Percentiles rank a stretch among this genome's conserved stretches.
Evolutionary conservation across 2,113 vertebrate species (phyloP).

Genomic region (Sceloporus undulatus): DNA sequence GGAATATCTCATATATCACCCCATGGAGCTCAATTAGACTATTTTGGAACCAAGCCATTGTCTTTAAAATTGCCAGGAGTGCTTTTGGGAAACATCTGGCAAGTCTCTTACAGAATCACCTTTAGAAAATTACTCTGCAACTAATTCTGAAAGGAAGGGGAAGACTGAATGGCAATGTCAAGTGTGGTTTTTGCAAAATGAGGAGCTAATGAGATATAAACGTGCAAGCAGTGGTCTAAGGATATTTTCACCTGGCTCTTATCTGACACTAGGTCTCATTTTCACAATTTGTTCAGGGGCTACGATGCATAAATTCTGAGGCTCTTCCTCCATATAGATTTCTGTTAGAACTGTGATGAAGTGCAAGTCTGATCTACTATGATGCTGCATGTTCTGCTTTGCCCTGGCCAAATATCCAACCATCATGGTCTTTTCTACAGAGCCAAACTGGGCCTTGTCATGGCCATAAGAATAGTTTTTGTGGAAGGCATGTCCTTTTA

Average conservation of each 20-base stretch:
- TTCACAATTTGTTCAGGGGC: not conserved
- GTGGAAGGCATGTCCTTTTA: too few species aligned
- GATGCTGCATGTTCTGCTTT: not conserved
- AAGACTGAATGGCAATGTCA: not conserved
- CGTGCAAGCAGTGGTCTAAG: not conserved
- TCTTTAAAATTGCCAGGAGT: not conserved
- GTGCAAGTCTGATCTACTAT: not conserved
- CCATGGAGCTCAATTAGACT: conserved; percentile 19
- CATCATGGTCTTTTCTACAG: too few species aligned
- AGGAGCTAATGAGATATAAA: conserved; percentile 21
- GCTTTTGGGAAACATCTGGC: conserved; percentile 27
- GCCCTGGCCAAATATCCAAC: not conserved
- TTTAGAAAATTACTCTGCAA: conserved; percentile 26
- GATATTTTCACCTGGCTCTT: not conserved
- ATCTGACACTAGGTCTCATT: not conserved
- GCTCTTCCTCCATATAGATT: not conserved
- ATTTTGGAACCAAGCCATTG: conserved; percentile 18
- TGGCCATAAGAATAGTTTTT: too few species aligned
- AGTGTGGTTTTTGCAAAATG: not conserved
- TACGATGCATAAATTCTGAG: not conserved
- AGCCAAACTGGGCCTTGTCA: too few species aligned
- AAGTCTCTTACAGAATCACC: conserved; percentile 8
- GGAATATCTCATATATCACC: conserved; percentile 5
- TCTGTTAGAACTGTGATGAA: not conserved
- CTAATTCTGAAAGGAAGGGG: conserved; percentile 3